A percentile compares a stretch with the other conserved stretches of the same genome.
Evolutionary conservation across 2,888 invertebrate genomes (phyloP).

Genomic region (Eulithis testata): DNA sequence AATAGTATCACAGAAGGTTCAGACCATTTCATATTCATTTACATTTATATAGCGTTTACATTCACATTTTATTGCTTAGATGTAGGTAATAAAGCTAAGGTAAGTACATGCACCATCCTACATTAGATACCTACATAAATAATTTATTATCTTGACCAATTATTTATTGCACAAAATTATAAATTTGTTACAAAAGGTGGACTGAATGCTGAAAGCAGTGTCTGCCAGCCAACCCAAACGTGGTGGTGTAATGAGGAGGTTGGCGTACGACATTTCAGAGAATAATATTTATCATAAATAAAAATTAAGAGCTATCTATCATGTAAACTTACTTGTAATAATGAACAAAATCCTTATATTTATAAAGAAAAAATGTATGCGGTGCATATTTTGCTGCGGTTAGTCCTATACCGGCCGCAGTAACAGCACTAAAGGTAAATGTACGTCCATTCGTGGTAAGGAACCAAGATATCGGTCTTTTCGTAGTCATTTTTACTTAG

Average conservation of each 20-base stretch:
- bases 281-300: too few species aligned
- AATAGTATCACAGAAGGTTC: neutral
- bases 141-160: too few species aligned
- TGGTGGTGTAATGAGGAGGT: too few species aligned
- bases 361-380: constrained; percentile 85
- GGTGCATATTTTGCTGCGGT: constrained; percentile 80
- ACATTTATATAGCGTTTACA: too few species aligned
- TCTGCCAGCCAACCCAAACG: too few species aligned
- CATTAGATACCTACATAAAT: too few species aligned
- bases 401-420: constrained; percentile 54
- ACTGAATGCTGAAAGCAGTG: too few species aligned
- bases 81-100: neutral
- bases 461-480: constrained; percentile 78
- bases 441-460: constrained; percentile 81
- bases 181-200: too few species aligned
- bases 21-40: neutral
- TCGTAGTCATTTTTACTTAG: constrained; percentile 57
- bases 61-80: too few species aligned
- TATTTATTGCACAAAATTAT: too few species aligned
- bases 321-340: constrained; percentile 81
- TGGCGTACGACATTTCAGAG: too few species aligned
- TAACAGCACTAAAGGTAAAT: constrained; percentile 78
- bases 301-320: too few species aligned
- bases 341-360: constrained; percentile 86
- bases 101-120: neutral